Percentiles rank a stretch among this genome's conserved stretches.
These are phyloP conservation scores for Bucorvus abyssinicus DNA, from an alignment of 2,797 vertebrate species.

Conservation along the genomic window DNA sequence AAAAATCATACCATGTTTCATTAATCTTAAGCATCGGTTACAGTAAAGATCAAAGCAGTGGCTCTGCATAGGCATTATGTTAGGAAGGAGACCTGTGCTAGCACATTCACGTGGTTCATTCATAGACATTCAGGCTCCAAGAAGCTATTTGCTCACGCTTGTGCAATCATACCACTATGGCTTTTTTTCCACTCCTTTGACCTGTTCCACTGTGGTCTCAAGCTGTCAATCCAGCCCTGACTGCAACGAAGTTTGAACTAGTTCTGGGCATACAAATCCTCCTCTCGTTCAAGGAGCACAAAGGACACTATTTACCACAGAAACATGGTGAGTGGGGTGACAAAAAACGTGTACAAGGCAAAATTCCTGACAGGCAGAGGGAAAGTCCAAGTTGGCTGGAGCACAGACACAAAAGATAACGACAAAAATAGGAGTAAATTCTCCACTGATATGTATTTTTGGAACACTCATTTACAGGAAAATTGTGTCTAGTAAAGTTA, in stretches of 20 bases:
- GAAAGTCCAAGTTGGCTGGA: not conserved
- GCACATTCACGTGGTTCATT: not conserved
- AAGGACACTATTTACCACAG: not conserved
- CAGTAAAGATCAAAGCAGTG: not conserved
- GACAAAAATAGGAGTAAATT: not conserved
- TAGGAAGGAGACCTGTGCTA: not conserved
- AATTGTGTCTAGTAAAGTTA: not conserved
- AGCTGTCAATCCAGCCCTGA: not conserved
- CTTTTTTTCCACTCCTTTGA: not conserved
- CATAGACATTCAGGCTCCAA: slow-evolving; percentile 10
- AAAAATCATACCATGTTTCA: not conserved
- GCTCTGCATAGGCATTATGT: not conserved
- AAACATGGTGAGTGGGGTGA: not conserved
- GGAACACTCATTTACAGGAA: not conserved
- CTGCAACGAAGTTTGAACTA: not conserved
- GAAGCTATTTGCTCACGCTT: not conserved
- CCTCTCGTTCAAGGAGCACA: not conserved
- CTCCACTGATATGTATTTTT: not conserved
- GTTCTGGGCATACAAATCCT: not conserved
- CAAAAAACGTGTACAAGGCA: not conserved
- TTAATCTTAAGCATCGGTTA: not conserved
- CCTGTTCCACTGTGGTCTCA: not conserved
- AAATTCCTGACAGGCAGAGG: not conserved
- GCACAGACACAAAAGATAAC: not conserved
- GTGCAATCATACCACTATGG: not conserved